phyloP scores from a whole-genome alignment of 2,113 vertebrate genomes.

The Brachypteracias leptosomus region DNA sequence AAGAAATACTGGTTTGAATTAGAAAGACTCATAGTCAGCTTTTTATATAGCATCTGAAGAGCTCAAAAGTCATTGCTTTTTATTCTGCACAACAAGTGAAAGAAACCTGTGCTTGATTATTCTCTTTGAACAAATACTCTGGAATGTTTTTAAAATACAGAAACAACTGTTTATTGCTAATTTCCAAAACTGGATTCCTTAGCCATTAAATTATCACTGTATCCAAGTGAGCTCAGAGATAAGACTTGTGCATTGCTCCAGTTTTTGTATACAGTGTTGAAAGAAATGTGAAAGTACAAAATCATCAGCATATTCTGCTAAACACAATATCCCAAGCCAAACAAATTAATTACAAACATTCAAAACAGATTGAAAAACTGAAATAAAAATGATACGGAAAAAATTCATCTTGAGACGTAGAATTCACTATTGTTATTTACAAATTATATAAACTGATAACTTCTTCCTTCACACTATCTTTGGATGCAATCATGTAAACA shows the following conservation, averaged over 20 bases:
- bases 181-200: background rate
- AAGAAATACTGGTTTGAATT: background rate
- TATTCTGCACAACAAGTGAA: background rate
- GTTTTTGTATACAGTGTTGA: background rate
- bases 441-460: background rate
- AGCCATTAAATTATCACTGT: background rate
- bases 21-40: background rate
- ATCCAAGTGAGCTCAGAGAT: background rate
- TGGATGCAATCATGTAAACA: background rate
- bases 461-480: background rate
- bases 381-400: background rate
- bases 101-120: constrained; percentile 6
- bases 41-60: background rate
- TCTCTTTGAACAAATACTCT: background rate
- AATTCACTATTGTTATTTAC: background rate
- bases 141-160: background rate
- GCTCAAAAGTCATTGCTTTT: background rate
- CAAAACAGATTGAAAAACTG: background rate
- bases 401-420: background rate
- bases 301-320: background rate
- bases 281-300: background rate
- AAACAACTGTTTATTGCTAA: background rate
- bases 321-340: background rate
- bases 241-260: background rate
- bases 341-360: background rate